These are phyloP conservation scores for Passerina amoena DNA, from an alignment of 2,113 vertebrate species.

Conservation along the genomic window DNA sequence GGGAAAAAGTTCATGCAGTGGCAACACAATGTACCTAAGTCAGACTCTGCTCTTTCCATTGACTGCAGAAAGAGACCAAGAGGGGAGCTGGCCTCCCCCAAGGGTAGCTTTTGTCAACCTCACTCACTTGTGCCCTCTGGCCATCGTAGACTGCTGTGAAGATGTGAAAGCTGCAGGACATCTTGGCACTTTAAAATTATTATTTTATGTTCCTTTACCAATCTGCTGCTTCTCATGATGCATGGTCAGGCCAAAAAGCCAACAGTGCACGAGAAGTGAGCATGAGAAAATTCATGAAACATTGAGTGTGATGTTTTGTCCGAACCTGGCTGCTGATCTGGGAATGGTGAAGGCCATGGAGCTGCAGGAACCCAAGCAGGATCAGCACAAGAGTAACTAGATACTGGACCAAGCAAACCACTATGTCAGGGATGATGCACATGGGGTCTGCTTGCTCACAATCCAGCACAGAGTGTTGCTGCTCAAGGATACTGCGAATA, in stretches of 20 bases:
- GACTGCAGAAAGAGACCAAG: background rate
- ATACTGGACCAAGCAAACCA: background rate
- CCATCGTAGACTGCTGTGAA: background rate
- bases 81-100: background rate
- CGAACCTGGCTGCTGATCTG: background rate
- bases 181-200: background rate
- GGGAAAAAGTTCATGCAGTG: background rate
- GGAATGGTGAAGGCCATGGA: background rate
- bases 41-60: background rate
- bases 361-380: background rate
- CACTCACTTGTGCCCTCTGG: background rate
- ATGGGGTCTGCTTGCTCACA: background rate
- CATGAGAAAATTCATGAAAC: background rate
- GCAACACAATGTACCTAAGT: background rate
- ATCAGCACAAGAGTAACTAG: background rate
- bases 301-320: background rate
- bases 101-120: background rate
- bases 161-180: background rate
- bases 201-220: background rate
- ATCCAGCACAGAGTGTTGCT: background rate
- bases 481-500: background rate
- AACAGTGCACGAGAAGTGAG: background rate
- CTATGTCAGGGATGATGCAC: background rate
- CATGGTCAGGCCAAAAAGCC: background rate
- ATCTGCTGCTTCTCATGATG: background rate